A percentile compares a stretch with the other conserved stretches of the same genome.
Conservation (phyloP, 37 sponge, comb jelly and placozoan species). For the Ianthella basta region DNA sequence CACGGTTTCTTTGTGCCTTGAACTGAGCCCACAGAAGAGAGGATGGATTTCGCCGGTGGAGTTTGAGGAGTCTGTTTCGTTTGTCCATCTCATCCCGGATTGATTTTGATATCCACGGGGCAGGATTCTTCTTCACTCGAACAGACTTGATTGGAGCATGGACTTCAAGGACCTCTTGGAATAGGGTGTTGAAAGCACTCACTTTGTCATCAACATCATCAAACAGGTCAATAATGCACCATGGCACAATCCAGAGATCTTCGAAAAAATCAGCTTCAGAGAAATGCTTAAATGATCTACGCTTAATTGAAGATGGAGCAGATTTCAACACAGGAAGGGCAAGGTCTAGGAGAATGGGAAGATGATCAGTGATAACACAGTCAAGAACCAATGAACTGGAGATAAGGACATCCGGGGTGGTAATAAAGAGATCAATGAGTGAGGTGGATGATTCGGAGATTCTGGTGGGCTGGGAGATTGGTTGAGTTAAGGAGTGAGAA, state of each 20-base stretch:
- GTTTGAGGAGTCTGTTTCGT: not conserved
- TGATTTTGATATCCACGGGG: not conserved
- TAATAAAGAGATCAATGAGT: not conserved
- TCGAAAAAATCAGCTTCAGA: not conserved
- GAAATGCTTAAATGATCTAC: not conserved
- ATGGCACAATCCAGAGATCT: not conserved
- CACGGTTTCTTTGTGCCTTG: not conserved
- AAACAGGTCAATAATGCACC: not conserved
- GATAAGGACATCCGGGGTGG: too few species aligned
- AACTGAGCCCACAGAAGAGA: not conserved
- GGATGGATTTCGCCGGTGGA: not conserved
- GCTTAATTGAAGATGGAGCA: not conserved
- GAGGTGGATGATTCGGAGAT: not conserved
- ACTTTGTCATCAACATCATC: not conserved
- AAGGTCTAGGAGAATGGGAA: not conserved
- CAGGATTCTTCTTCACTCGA: not conserved
- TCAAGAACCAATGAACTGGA: too few species aligned
- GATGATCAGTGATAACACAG: too few species aligned
- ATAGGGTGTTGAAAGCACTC: not conserved
- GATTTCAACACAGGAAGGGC: not conserved
- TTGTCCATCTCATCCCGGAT: not conserved
- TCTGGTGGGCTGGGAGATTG: not conserved
- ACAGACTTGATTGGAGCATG: not conserved
- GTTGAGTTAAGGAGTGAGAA: not conserved
- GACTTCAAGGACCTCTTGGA: not conserved